Percentiles rank a stretch among this genome's conserved stretches.
phyloP scores from a whole-genome alignment of 2,888 invertebrate species.

The Serripes groenlandicus region DNA sequence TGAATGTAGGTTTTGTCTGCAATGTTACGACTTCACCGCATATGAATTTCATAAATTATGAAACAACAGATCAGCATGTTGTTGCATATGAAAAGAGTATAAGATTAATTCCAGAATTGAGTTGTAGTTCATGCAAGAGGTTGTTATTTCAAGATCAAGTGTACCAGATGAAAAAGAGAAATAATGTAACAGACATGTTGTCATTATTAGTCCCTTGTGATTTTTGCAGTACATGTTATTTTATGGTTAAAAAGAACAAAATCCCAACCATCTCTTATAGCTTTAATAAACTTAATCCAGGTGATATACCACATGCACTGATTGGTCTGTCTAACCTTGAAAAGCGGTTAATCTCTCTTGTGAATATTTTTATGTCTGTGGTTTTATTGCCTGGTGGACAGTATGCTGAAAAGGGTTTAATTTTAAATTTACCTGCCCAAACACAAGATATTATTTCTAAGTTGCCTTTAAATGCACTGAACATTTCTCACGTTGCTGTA shows the following conservation, averaged over 20 bases:
- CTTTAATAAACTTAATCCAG: conserved; percentile 26
- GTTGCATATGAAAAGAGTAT: not conserved
- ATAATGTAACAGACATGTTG: not conserved
- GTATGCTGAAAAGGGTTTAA: conserved; percentile 48
- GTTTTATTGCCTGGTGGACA: conserved; percentile 54
- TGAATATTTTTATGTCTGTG: conserved; percentile 41
- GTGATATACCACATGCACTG: conserved; percentile 23
- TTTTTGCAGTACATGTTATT: not conserved
- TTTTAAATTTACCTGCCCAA: conserved; percentile 18
- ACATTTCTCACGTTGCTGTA: not conserved
- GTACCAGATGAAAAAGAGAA: not conserved
- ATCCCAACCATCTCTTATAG: conserved; percentile 23
- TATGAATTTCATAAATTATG: not conserved
- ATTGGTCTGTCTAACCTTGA: conserved; percentile 19
- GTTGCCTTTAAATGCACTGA: not conserved
- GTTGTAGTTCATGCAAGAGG: not conserved
- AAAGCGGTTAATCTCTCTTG: conserved; percentile 30
- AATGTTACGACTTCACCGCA: not conserved
- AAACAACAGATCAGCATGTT: not conserved
- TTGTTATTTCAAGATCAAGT: not conserved
- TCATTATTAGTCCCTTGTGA: not conserved
- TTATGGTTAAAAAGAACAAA: not conserved
- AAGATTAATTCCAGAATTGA: not conserved
- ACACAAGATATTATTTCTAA: not conserved
- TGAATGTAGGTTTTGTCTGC: not conserved